Conservation (phyloP, 2,797 vertebrate species). For the Tapera naevia region DNA sequence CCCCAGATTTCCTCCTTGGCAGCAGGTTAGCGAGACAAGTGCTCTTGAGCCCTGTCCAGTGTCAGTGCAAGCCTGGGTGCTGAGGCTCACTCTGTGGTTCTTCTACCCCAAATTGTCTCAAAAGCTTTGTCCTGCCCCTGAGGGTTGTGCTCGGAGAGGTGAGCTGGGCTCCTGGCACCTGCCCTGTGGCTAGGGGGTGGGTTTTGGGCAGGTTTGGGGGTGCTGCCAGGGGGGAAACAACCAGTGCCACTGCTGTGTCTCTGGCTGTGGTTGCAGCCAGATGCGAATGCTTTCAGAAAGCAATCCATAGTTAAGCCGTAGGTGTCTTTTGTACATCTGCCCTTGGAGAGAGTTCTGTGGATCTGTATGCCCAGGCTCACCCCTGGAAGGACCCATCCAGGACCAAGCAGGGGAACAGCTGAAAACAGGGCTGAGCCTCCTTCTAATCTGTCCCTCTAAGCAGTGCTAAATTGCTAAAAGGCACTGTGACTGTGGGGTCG, state of each 20-base stretch:
- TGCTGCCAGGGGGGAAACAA: background rate
- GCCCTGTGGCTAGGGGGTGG: rapidly evolving
- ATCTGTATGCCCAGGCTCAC: background rate
- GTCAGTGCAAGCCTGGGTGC: background rate
- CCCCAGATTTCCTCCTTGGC: background rate
- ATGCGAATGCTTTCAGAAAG: background rate
- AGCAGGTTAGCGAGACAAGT: rapidly evolving
- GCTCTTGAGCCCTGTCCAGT: background rate
- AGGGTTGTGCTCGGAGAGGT: background rate
- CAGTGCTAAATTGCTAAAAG: background rate
- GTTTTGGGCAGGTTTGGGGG: background rate
- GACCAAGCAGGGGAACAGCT: background rate
- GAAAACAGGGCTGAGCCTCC: background rate
- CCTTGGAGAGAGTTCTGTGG: background rate
- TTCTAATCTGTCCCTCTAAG: background rate
- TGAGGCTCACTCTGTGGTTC: background rate
- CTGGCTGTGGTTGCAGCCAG: background rate
- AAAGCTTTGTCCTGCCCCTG: background rate
- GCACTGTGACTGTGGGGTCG: background rate
- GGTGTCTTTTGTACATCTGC: background rate
- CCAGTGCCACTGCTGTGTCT: background rate
- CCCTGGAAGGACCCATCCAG: background rate
- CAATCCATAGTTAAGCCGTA: background rate
- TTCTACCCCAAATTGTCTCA: background rate
- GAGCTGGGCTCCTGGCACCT: background rate